Base-by-base conservation (phyloP, 35 echinoderm and acorn worm species). In the Lytechinus variegatus region DNA sequence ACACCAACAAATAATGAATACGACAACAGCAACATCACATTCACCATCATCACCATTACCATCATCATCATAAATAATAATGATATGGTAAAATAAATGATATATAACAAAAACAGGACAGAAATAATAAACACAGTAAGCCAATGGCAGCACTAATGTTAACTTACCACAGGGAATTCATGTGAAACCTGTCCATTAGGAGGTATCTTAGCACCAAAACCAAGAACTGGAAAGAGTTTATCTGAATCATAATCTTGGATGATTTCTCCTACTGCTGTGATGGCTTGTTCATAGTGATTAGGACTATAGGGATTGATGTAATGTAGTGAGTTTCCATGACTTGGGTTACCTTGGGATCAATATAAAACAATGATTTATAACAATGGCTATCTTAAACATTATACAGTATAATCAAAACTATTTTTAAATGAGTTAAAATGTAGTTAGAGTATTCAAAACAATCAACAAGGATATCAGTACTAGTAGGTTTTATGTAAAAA, bases 121-220 rank as follows among this genome's bases (percentile, higher is more conserved):
- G 3, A 71, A 71, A 13, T 71, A 13, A 13, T 1, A 71, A 71
- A 19, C 14, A 3, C 3, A 71, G 24, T 71, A 71, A 16, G 14
- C 24, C 6, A 71, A 71, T 10, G 16, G 57, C 10, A 16, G 16
- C 10, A 10, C 57, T 5, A 24, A 90, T 19, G 27, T 52, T 16
- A 71, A 97, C 98, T 61, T 95, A 99, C 98, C 98, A 99, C 97
- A 54, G 97, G 91, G 89, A 99, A 99, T 95, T 99, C 98, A 97
- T 99, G 98, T 16, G 98, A 99, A 16, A 98, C 96, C 52, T 54
- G 86, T 1, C 98, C 98, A 61, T 94, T 86, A 19, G 98, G 98
- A n/a, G 97, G 98, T 24, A 99, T 97, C 91, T 97, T 99, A 28
- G 98, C 98, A 9, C 98, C 98, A 96, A 99, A 98, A 3, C 98